Conservation (phyloP, 2,113 vertebrate genomes). For the Leptocoma aspasia region DNA sequence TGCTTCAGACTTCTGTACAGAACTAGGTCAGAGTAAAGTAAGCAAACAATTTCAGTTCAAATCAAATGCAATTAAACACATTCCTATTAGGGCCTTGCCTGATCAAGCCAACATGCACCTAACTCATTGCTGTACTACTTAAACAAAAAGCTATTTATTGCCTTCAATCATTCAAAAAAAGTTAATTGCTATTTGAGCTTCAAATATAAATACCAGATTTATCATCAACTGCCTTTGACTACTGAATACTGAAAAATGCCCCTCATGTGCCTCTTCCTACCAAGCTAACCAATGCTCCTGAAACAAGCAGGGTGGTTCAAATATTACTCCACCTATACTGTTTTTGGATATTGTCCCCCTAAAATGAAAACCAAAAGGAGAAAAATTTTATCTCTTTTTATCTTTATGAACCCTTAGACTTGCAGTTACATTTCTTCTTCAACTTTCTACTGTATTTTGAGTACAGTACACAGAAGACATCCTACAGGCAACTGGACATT, state of each 20-base stretch:
- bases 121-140: neutral
- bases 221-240: neutral
- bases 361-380: neutral
- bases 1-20: neutral
- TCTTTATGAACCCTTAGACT: neutral
- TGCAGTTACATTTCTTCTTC: neutral
- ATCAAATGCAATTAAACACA: constrained; percentile 28
- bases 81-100: neutral
- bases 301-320: neutral
- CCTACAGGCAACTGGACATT: neutral
- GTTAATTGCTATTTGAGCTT: neutral
- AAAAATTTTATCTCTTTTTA: neutral
- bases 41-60: constrained; percentile 15
- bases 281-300: neutral
- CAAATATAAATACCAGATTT: neutral
- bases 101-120: neutral
- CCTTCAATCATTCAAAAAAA: neutral
- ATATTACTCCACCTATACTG: neutral
- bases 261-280: neutral
- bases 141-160: constrained; percentile 11
- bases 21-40: constrained; percentile 25
- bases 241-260: neutral
- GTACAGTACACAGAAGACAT: neutral
- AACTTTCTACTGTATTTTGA: neutral
- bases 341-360: neutral